Evolutionary conservation across 2,888 invertebrate genomes (phyloP).

Genomic region (Altica lythri): DNA sequence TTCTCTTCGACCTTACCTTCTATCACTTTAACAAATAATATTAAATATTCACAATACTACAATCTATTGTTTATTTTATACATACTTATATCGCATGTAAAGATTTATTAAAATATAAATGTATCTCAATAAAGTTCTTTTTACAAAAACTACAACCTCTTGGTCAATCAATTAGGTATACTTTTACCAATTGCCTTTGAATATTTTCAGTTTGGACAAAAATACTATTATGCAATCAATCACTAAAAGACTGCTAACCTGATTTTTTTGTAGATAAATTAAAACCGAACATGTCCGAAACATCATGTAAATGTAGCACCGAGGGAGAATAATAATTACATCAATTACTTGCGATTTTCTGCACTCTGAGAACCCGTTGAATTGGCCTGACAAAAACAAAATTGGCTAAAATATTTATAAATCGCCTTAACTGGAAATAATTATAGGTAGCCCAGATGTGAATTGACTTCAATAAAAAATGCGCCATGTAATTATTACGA

Average conservation of each 20-base stretch:
- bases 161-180: too few relatives aligned
- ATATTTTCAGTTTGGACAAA: background rate
- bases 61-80: too few relatives aligned
- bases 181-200: constrained; percentile 7
- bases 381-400: constrained; percentile 36
- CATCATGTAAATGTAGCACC: constrained; percentile 26
- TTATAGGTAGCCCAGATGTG: constrained; percentile 30
- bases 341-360: constrained; percentile 30
- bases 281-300: constrained; percentile 25
- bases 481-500: constrained; percentile 27
- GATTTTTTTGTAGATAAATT: constrained; percentile 18
- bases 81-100: too few relatives aligned
- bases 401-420: constrained; percentile 30
- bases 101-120: too few relatives aligned
- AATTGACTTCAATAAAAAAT: constrained; percentile 28
- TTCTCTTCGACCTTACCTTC: too few relatives aligned
- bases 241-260: constrained; percentile 3
- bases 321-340: constrained; percentile 29
- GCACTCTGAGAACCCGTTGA: constrained; percentile 22
- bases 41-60: too few relatives aligned
- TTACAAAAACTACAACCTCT: too few relatives aligned
- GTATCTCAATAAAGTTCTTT: too few relatives aligned
- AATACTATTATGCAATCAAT: constrained; percentile 22
- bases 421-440: constrained; percentile 30
- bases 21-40: too few relatives aligned